Conservation (phyloP, 2,797 vertebrate genomes). For the Mallotus villosus region DNA sequence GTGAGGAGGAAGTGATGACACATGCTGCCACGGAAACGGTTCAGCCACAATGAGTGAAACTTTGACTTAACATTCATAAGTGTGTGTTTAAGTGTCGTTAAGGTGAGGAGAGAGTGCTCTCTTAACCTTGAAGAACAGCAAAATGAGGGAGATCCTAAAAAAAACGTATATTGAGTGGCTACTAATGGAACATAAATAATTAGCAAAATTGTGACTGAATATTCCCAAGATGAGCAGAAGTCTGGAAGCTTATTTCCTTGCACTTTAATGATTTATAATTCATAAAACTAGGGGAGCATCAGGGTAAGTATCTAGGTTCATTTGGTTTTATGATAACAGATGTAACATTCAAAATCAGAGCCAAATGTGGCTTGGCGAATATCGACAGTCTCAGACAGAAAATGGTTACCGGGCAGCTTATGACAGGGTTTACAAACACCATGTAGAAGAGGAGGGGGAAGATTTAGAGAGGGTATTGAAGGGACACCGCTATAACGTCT, state of each 20-base stretch:
- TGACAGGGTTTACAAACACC: constrained; percentile 19
- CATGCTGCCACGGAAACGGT: constrained; percentile 70
- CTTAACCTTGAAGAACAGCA: constrained; percentile 19
- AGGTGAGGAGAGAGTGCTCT: constrained; percentile 27
- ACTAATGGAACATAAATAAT: constrained; percentile 7
- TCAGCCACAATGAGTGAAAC: constrained; percentile 43
- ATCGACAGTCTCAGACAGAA: constrained; percentile 43
- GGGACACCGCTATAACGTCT: constrained; percentile 39
- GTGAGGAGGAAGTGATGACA: constrained; percentile 32
- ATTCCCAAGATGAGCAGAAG: constrained; percentile 2
- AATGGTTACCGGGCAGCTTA: constrained; percentile 11
- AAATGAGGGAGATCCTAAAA: constrained; percentile 9
- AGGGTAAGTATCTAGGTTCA: not conserved
- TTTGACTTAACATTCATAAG: constrained; percentile 42
- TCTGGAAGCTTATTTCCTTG: not conserved
- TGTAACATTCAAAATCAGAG: constrained; percentile 5
- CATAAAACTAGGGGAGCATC: constrained; percentile 5
- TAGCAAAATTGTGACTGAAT: constrained; percentile 12
- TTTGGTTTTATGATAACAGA: not conserved
- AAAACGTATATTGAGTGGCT: not conserved
- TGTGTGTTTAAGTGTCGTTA: too few relatives aligned
- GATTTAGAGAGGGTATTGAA: constrained; percentile 21
- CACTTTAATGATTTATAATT: not conserved
- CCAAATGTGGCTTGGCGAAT: constrained; percentile 11
- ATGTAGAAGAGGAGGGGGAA: constrained; percentile 8